Percentiles rank a stretch among this genome's conserved stretches.
phyloP scores from a whole-genome alignment of 2,797 vertebrate genomes.

The Macroramphosus scolopax region DNA sequence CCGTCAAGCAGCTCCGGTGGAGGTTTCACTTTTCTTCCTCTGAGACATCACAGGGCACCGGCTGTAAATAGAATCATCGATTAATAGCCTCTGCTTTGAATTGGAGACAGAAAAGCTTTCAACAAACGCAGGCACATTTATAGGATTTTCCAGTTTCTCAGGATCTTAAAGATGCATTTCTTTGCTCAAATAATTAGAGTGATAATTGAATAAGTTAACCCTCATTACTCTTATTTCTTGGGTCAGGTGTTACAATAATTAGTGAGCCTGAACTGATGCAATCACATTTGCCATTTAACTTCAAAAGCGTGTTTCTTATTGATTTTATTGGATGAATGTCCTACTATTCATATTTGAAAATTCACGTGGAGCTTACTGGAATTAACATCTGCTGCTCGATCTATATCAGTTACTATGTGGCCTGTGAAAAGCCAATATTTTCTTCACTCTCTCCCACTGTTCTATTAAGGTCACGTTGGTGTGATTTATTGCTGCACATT shows the following conservation, averaged over 20 bases:
- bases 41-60: slow-evolving; percentile 54
- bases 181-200: slow-evolving; percentile 1
- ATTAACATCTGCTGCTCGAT: slow-evolving; percentile 14
- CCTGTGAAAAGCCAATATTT: slow-evolving; percentile 26
- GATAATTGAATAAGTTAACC: slow-evolving; percentile 19
- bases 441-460: slow-evolving; percentile 17
- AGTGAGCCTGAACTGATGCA: no score
- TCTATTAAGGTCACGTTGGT: slow-evolving; percentile 51
- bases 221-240: background rate
- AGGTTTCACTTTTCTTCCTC: slow-evolving; percentile 59
- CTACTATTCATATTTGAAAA: slow-evolving; percentile 12
- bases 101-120: slow-evolving; percentile 52
- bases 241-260: slow-evolving; percentile 15
- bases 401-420: slow-evolving; percentile 16
- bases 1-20: slow-evolving; percentile 19
- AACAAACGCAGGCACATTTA: slow-evolving; percentile 49
- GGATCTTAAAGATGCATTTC: slow-evolving; percentile 12
- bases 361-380: slow-evolving; percentile 1
- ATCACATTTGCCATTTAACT: background rate
- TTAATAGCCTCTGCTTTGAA: slow-evolving; percentile 62
- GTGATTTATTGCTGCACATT: slow-evolving; percentile 53
- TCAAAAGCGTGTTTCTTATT: no score
- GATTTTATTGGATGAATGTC: no score
- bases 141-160: slow-evolving; percentile 28
- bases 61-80: slow-evolving; percentile 69